phyloP scores from a whole-genome alignment of 2,113 vertebrate genomes.

The Ia io region DNA sequence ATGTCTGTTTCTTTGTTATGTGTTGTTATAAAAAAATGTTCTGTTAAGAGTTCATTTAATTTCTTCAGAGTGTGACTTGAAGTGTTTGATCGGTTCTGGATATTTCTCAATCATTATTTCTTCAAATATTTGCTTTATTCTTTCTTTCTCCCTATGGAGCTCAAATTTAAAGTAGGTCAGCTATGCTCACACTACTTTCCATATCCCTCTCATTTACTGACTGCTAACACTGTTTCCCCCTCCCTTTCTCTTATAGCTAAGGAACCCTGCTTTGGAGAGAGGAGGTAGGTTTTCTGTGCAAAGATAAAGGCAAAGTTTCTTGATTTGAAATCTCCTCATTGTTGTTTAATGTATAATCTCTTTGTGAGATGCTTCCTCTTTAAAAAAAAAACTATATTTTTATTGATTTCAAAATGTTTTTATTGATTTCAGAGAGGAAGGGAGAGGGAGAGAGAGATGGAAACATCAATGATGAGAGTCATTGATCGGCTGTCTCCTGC shows the following conservation, averaged over 20 bases:
- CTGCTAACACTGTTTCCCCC: background rate
- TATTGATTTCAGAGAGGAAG: no score
- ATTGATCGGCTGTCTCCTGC: background rate
- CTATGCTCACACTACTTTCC: background rate
- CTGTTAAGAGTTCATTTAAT: background rate
- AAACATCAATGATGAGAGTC: background rate
- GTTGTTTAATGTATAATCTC: background rate
- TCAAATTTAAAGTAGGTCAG: background rate
- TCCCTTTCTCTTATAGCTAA: background rate
- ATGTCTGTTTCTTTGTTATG: background rate
- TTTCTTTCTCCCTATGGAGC: background rate
- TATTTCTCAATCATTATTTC: background rate
- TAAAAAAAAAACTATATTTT: no score
- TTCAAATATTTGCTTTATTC: background rate
- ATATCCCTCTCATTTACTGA: background rate
- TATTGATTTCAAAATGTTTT: no score
- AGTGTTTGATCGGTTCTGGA: background rate
- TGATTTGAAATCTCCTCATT: background rate
- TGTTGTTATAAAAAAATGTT: background rate
- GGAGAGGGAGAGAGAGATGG: background rate
- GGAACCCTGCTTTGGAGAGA: background rate
- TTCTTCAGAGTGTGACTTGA: background rate
- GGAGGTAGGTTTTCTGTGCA: background rate
- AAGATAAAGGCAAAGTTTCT: conserved; percentile 15
- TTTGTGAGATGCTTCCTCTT: background rate